A percentile compares a stretch with the other conserved stretches of the same genome.
phyloP scores from a whole-genome alignment of 2,888 invertebrate species.

The Flexamia atlantica region DNA sequence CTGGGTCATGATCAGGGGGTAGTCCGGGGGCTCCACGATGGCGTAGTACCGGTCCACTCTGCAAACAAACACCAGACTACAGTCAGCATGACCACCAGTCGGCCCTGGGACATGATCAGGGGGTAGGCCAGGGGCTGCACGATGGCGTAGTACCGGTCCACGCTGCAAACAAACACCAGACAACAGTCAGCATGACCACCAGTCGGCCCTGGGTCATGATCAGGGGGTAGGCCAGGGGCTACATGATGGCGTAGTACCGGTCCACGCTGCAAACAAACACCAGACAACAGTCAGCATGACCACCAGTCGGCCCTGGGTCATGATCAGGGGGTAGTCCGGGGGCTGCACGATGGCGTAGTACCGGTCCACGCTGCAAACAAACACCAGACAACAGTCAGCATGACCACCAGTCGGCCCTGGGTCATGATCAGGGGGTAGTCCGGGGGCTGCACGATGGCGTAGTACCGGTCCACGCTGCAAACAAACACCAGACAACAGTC shows the following conservation, averaged over 20 bases:
- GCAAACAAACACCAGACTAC: constrained; percentile 86
- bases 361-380: constrained; percentile 88
- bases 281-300: constrained; percentile 93
- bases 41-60: constrained; percentile 94
- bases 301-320: constrained; percentile 89
- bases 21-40: constrained; percentile 95
- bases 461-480: constrained; percentile 90
- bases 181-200: constrained; percentile 89
- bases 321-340: constrained; percentile 93
- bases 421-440: constrained; percentile 97
- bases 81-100: constrained; percentile 88
- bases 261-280: constrained; percentile 85
- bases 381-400: constrained; percentile 81
- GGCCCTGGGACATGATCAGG: constrained; percentile 92
- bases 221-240: constrained; percentile 94
- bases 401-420: constrained; percentile 85
- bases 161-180: constrained; percentile 87
- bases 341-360: constrained; percentile 97
- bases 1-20: constrained; percentile 95
- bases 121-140: constrained; percentile 96
- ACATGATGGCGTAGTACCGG: constrained; percentile 94
- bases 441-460: constrained; percentile 94
- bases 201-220: constrained; percentile 93
- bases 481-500: constrained; percentile 83
- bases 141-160: constrained; percentile 93